Base-by-base conservation (phyloP, 2,888 invertebrate species). In the Dryomyza anilis region DNA sequence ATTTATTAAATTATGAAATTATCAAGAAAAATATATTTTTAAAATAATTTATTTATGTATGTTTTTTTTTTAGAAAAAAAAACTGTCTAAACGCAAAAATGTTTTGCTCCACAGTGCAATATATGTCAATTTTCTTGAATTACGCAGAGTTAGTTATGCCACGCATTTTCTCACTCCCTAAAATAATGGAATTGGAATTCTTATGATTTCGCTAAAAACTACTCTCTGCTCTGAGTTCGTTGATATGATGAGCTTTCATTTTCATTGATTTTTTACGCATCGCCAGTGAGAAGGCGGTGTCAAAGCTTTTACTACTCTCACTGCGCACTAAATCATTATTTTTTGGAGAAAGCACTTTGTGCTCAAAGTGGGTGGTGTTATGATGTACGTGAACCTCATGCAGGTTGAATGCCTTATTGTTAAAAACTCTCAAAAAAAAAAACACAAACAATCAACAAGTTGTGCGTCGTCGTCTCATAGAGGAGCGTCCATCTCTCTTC, bases 371-470 rank as follows among this genome's bases (percentile, higher is more conserved):
- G 39, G 39, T 3, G 14, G n/a, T 7, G 39, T 12, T 8, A 33
- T 33, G 33, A 33, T 33, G 39, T 7, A 7, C 8, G 39, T 12
- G 46, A 23, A 23, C 48, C 5, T 25, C 14, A 23, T 36, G 29
- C 46, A 58, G 53, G 65, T 62, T 58, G 62, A 66, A 58, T 52
- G 62, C 14, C 62, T 66, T 62, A 43, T 58, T 63, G 33, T 45
- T 57, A 27, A 6, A n/a, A 3, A 48, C 19, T 7, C 25, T 25
- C n/a, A 61, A 27, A 48, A 2, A 36, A 30, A 33, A 16, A 39
- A 39, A 56, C 12, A 6, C n/a, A 43, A 29, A 36, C 33, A 62
- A 58, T 66, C 65, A 66, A 66, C 65, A 66, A 66, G 65, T 65
- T 66, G 62, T 30, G 39, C 43, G 43, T 58, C 45, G n/a, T 46